These are phyloP conservation scores for Steinernema khuongi DNA, from an alignment of 1,140 invertebrate genomes.

Conservation along the genomic window DNA sequence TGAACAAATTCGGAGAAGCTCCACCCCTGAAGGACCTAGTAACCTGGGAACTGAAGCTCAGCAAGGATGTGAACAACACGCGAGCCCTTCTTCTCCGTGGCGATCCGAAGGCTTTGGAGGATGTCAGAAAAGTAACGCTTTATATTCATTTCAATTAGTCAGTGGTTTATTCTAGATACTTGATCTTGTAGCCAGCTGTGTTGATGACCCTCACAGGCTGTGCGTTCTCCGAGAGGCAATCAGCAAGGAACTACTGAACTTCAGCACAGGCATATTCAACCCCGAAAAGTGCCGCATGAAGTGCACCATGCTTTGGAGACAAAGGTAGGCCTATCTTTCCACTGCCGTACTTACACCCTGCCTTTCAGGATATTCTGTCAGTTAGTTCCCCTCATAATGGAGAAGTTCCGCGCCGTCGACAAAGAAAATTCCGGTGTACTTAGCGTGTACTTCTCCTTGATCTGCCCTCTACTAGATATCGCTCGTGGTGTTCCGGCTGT, in stretches of 20 bases:
- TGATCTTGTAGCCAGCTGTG: background rate
- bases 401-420: background rate
- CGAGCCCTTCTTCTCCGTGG: background rate
- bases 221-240: background rate
- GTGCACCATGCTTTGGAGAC: background rate
- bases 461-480: background rate
- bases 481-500: background rate
- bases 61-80: background rate
- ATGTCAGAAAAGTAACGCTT: background rate
- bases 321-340: background rate
- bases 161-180: background rate
- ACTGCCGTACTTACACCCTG: background rate
- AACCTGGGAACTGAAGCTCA: background rate
- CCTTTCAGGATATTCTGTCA: background rate
- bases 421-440: background rate
- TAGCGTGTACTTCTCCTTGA: background rate
- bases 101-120: background rate
- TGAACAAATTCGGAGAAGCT: constrained; percentile 2
- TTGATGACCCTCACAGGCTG: background rate
- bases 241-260: background rate
- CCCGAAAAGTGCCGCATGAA: background rate
- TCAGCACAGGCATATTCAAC: background rate
- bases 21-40: background rate
- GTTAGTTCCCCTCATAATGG: background rate
- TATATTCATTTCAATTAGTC: background rate